Percentiles rank a stretch among this genome's conserved stretches.
These are phyloP conservation scores for Luperina testacea DNA, from an alignment of 2,888 invertebrate genomes.

Conservation along the genomic window DNA sequence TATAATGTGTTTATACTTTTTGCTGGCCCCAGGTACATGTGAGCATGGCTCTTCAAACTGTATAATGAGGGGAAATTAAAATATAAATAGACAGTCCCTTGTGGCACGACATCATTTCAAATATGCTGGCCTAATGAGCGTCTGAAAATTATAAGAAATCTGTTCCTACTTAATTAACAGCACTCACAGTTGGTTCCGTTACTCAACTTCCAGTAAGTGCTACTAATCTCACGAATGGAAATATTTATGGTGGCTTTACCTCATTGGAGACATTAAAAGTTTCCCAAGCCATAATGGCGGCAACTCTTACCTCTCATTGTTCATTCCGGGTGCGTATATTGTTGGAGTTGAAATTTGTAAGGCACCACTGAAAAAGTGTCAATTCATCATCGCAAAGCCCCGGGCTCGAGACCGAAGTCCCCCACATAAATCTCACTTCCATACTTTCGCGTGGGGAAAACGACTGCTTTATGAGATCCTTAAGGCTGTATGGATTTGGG, in stretches of 20 bases:
- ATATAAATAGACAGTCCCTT: constrained; percentile 69
- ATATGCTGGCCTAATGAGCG: constrained; percentile 52
- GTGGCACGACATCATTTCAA: constrained; percentile 51
- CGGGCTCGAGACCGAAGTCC: constrained; percentile 88
- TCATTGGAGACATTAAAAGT: constrained; percentile 89
- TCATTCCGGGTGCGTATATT: constrained; percentile 89
- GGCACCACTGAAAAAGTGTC: constrained; percentile 89
- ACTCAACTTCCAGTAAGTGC: constrained; percentile 81
- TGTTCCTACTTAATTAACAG: constrained; percentile 75
- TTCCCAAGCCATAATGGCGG: constrained; percentile 85
- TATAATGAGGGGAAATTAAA: constrained; percentile 78
- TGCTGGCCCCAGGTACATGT: constrained; percentile 75
- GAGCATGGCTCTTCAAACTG: constrained; percentile 73
- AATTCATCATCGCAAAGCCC: constrained; percentile 90
- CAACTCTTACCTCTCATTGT: constrained; percentile 86
- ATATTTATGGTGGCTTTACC: constrained; percentile 85
- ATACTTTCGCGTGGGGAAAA: constrained; percentile 90
- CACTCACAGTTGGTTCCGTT: constrained; percentile 71
- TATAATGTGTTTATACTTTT: constrained; percentile 85
- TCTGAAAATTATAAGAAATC: constrained; percentile 58
- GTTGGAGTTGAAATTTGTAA: constrained; percentile 89
- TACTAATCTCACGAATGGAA: constrained; percentile 84
- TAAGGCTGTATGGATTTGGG: constrained; percentile 91
- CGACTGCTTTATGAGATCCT: constrained; percentile 90
- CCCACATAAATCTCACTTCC: constrained; percentile 90